phyloP scores from a whole-genome alignment of 2,888 invertebrate species.

The Leptinotarsa haldemani region DNA sequence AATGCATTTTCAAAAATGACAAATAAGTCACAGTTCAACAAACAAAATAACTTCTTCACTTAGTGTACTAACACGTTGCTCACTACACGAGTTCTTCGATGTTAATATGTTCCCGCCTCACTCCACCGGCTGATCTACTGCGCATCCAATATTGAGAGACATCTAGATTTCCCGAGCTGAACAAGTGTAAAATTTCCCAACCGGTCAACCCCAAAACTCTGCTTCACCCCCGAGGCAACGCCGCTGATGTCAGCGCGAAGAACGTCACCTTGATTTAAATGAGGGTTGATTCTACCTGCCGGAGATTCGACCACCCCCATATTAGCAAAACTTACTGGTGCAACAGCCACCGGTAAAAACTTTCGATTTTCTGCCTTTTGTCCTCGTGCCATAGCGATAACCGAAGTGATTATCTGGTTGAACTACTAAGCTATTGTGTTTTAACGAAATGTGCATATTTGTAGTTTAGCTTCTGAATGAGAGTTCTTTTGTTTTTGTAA shows the following conservation, averaged over 20 bases:
- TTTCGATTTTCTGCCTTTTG: conserved; percentile 50
- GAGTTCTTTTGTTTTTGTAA: conserved; percentile 34
- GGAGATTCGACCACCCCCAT: conserved; percentile 53
- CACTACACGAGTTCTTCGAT: no score
- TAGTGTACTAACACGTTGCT: no score
- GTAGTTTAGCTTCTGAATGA: conserved; percentile 45
- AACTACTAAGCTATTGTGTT: conserved; percentile 40
- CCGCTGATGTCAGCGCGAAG: conserved; percentile 46
- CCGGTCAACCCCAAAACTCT: neutral
- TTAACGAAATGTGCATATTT: conserved; percentile 53
- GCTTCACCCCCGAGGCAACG: conserved; percentile 13
- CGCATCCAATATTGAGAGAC: no score
- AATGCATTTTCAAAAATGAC: no score
- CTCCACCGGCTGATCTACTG: no score
- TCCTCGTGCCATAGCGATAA: conserved; percentile 46
- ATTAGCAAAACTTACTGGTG: conserved; percentile 52
- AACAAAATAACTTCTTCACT: no score
- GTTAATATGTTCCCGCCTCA: no score
- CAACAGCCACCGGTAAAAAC: conserved; percentile 33
- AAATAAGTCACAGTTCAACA: no score
- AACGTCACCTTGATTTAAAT: conserved; percentile 54
- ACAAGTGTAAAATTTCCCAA: no score
- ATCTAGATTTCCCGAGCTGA: no score
- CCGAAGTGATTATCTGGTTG: conserved; percentile 42
- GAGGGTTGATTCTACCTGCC: conserved; percentile 58